Evolutionary conservation across 2,113 vertebrate genomes (phyloP).

Genomic region (Suncus etruscus): DNA sequence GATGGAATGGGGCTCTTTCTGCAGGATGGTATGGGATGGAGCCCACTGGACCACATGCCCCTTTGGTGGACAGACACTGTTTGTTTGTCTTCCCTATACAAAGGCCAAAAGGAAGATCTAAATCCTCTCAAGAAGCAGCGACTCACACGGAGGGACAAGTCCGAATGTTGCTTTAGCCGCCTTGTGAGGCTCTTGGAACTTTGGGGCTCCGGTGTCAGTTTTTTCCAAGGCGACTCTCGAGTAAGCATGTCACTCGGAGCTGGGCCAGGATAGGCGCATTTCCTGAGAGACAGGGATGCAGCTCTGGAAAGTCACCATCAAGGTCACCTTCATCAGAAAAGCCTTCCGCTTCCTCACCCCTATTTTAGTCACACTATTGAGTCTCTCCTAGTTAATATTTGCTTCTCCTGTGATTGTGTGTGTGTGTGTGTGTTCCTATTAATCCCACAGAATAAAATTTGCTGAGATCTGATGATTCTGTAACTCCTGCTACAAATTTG

Average conservation of each 20-base stretch:
- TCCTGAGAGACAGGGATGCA: no score
- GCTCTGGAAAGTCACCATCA: no score
- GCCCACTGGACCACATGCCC: no score
- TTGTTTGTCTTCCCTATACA: background rate
- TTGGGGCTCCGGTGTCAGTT: background rate
- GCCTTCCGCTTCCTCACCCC: no score
- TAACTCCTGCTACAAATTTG: constrained; percentile 44
- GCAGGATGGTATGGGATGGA: no score
- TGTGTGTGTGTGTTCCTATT: constrained; percentile 8
- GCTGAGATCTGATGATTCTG: background rate
- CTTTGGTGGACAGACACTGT: no score
- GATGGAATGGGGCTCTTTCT: no score
- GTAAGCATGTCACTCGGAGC: no score
- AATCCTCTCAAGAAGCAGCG: constrained; percentile 4
- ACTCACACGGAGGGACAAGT: constrained; percentile 23
- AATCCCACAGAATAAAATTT: constrained; percentile 11
- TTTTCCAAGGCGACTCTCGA: no score
- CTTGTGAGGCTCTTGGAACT: constrained; percentile 14
- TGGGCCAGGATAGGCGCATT: no score
- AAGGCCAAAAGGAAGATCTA: background rate
- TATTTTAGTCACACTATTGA: constrained; percentile 40
- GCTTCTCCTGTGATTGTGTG: background rate
- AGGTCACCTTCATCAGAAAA: no score
- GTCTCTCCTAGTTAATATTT: constrained; percentile 42
- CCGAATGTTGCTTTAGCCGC: background rate